A percentile compares a stretch with the other conserved stretches of the same genome.
Conservation (phyloP, 2,888 invertebrate genomes). For the Plemyria rubiginata region DNA sequence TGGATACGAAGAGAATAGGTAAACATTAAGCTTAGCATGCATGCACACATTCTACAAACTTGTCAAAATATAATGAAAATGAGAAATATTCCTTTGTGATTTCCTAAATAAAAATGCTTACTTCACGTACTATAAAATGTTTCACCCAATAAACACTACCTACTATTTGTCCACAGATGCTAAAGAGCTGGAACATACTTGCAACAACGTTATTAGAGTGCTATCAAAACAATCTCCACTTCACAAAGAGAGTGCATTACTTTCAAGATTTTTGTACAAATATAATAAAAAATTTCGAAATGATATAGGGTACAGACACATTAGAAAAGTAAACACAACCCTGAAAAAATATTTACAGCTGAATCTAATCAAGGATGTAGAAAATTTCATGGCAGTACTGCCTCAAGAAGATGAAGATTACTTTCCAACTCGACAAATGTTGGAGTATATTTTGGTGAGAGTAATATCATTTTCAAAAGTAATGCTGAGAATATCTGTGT, state of each 20-base stretch:
- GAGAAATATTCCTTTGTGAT: no score
- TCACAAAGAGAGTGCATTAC: conserved; percentile 81
- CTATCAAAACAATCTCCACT: conserved; percentile 76
- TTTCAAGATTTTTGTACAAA: conserved; percentile 84
- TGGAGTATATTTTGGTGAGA: conserved; percentile 82
- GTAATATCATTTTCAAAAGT: conserved; percentile 84
- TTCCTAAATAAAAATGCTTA: no score
- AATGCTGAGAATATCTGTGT: conserved; percentile 77
- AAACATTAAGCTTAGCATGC: conserved; percentile 32
- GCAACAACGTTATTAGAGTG: conserved; percentile 59
- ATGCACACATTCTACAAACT: no score
- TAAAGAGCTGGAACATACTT: conserved; percentile 53
- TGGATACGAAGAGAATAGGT: conserved; percentile 53
- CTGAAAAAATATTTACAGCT: conserved; percentile 78
- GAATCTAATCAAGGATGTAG: conserved; percentile 73
- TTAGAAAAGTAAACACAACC: conserved; percentile 82
- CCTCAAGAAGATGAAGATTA: conserved; percentile 62
- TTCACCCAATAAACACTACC: not conserved
- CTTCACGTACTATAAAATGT: no score
- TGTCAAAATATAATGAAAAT: no score
- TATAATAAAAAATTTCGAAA: conserved; percentile 85
- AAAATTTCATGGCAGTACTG: conserved; percentile 61
- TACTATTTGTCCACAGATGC: conserved; percentile 59
- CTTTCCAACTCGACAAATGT: conserved; percentile 85
- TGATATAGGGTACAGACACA: conserved; percentile 83